Base-by-base conservation (phyloP, 1,140 invertebrate genomes). In the Bombus affinis region DNA sequence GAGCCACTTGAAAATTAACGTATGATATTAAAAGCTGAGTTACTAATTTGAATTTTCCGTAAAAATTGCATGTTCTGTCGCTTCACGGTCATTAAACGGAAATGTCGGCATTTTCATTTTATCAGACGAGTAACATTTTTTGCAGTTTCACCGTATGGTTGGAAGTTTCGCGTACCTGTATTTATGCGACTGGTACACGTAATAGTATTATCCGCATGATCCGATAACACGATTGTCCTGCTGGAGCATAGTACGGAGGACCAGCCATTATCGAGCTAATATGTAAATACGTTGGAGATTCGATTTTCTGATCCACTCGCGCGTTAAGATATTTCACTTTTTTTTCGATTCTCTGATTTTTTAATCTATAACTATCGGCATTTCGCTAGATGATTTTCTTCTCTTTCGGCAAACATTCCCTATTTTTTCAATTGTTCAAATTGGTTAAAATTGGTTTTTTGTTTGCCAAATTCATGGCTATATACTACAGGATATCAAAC, bases 121-220 rank as follows among this genome's bases (percentile, higher is more conserved):
- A 66, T 39, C 39, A 15, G 53, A 0, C 3, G 22, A 2, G 42
- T 37, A 68, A 28, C 53, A 44, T 22, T 68, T 83, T 83, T 76
- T 53, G n/a, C 15, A 77, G 15, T 59, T 71, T 22, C n/a, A 3
- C 13, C 9, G n/a, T n/a, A 18, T 12, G n/a, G 4, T 57, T 15
- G 37, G 28, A 44, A 70, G n/a, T 57, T 39, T 22, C 47, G 18
- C 47, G 44, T n/a, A 15, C 13, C 13, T 78, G 47, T 47, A 80
- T 72, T 84, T 84, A 71, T 62, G 39, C 75, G 65, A 39, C n/a
- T 44, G 65, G 37, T n/a, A 84, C 47, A 4, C 35, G 65, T 62
- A 79, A 79, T 79, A 25, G 75, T 59, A 84, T 84, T 62, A 79
- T 84, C 82, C 82, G 76, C 39, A 84, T 79, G 39, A 84, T 79